A percentile compares a stretch with the other conserved stretches of the same genome.
Evolutionary conservation across 2,797 vertebrate genomes (phyloP).

Genomic region (Scolopax bukidnonensis): DNA sequence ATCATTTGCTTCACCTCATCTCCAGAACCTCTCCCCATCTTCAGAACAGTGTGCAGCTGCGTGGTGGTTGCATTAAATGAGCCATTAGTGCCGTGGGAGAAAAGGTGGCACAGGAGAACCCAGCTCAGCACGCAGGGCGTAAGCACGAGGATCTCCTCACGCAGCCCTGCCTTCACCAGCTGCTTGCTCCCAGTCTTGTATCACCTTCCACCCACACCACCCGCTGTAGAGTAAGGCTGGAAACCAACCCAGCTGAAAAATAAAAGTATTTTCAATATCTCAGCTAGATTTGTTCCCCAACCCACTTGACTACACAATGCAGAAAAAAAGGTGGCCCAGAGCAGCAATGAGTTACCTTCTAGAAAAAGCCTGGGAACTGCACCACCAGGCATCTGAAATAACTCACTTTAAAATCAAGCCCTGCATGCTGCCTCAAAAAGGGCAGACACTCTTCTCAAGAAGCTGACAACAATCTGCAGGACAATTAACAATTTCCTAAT

Average conservation of each 20-base stretch:
- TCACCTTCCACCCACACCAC: background rate
- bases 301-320: accelerated
- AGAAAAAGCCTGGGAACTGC: background rate
- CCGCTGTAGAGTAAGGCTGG: background rate
- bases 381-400: background rate
- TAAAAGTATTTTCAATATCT: background rate
- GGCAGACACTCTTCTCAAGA: background rate
- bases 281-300: background rate
- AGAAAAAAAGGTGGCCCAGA: background rate
- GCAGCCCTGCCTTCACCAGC: background rate
- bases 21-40: background rate
- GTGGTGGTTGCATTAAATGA: background rate
- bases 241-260: background rate
- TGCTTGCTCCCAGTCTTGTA: background rate
- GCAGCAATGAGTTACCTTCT: background rate
- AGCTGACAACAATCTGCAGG: background rate
- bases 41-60: accelerated
- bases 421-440: background rate
- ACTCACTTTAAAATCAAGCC: background rate
- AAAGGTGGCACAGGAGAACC: background rate
- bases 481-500: background rate
- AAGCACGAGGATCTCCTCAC: background rate
- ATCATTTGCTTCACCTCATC: background rate
- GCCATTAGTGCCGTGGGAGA: background rate
- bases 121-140: background rate